Base-by-base conservation (phyloP, 2,888 invertebrate genomes). In the Zootermopsis nevadensis region DNA sequence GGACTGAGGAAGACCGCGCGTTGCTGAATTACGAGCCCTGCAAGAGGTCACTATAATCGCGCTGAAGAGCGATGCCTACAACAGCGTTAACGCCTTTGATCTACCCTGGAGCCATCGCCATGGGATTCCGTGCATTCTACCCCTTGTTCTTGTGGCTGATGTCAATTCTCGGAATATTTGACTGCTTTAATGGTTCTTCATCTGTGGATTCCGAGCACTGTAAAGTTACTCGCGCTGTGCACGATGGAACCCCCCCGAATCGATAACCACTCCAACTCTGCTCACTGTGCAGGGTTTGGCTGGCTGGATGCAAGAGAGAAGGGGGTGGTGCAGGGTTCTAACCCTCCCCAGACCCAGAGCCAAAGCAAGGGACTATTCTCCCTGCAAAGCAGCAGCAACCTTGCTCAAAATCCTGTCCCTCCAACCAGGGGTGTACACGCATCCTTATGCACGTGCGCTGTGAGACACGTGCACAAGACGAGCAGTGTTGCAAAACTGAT, bases 361-460 rank as follows among this genome's bases (percentile, higher is more conserved):
- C 30, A 35, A 33, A 67, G 67, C 72, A 76, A 76, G 76, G 76
- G 76, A 42, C 76, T 76, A 38, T 76, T 53, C 53, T 53, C 69
- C 69, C 69, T 69, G 69, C 69, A 69, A 74, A 74, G 74, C 74
- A 74, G 74, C 74, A 74, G 33, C 77, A 79, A 79, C 79, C 79
- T 79, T 79, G 79, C 79, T 79, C 79, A 79, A 79, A 79, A 79
- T 79, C 79, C 79, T 79, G 66, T 38, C 60, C 79, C 79, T 79
- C 79, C 38, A 79, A 33, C 38, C 66, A 79, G 79, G 79, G 79
- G 79, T 79, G 79, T 66, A 79, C 79, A 60, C n/a, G 27, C 27
- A 42, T 15, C 60, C 22, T 48, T 12, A 48, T 15, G 15, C 10
- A 48, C 48, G 48, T 48, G 48, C 48, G n/a, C 48, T 0, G 19